Percentiles rank a stretch among this genome's conserved stretches.
Conservation (phyloP, 1,140 invertebrate species). For the Chionoecetes opilio region DNA sequence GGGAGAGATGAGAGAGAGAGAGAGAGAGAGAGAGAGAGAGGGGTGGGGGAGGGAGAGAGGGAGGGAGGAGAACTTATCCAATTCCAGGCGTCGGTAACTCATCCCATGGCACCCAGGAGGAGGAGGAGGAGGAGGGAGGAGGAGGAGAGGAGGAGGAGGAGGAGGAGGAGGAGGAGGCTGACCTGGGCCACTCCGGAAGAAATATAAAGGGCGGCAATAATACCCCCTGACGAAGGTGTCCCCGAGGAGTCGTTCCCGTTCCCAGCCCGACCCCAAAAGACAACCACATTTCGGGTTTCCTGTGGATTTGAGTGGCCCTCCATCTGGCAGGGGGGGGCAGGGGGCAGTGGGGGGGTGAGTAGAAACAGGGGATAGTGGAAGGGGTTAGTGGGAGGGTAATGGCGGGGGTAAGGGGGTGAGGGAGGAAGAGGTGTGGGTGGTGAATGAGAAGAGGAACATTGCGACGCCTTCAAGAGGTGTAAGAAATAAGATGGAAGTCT, state of each 20-base stretch:
- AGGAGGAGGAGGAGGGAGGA: conserved; percentile 21
- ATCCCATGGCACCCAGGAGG: neutral
- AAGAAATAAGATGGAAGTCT: conserved; percentile 1
- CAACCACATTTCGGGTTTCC: neutral
- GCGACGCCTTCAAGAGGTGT: neutral
- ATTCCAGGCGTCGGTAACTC: conserved; percentile 4
- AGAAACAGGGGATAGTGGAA: neutral
- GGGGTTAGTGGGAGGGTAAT: neutral
- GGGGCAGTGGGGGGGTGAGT: neutral
- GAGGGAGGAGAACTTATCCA: neutral
- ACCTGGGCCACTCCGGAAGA: conserved; percentile 23
- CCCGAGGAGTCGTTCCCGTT: neutral
- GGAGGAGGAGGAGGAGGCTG: neutral
- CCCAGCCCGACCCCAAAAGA: conserved; percentile 11
- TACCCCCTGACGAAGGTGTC: conserved; percentile 15
- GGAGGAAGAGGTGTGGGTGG: neutral
- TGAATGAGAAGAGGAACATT: neutral
- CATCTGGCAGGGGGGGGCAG: neutral
- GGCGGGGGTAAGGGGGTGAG: neutral
- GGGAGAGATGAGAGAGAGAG: too few relatives aligned
- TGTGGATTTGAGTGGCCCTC: conserved; percentile 25
- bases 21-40: neutral
- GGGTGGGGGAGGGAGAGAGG: neutral
- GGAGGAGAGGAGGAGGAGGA: conserved; percentile 6
- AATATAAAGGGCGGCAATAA: conserved; percentile 19